Evolutionary conservation across 2,888 invertebrate genomes (phyloP).

Genomic region (Xylocampa areola): DNA sequence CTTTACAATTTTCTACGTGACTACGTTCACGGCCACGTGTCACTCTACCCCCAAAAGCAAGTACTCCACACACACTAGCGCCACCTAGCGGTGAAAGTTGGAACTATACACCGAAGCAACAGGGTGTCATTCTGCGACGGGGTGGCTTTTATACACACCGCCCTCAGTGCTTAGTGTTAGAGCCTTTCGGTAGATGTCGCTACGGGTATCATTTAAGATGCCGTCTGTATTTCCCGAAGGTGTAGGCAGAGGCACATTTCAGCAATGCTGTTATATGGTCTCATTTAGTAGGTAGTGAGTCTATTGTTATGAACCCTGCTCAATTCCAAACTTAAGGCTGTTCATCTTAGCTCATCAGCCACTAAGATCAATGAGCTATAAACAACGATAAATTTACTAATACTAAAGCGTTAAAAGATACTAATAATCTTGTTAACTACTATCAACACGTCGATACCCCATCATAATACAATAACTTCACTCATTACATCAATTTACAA

Average conservation of each 20-base stretch:
- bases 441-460: slow-evolving; percentile 15
- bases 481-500: slow-evolving; percentile 20
- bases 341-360: no score
- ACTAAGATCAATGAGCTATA: no score
- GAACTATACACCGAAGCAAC: slow-evolving; percentile 31
- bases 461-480: slow-evolving; percentile 39
- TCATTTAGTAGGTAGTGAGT: no score
- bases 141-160: slow-evolving; percentile 5
- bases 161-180: slow-evolving; percentile 20
- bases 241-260: no score
- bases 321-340: no score
- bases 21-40: slow-evolving; percentile 36
- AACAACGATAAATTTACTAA: slow-evolving; percentile 5
- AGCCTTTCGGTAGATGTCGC: slow-evolving; percentile 57
- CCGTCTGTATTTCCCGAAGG: no score
- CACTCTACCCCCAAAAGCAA: background rate
- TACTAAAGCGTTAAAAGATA: slow-evolving; percentile 10
- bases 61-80: background rate
- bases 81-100: slow-evolving; percentile 39
- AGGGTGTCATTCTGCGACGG: slow-evolving; percentile 13
- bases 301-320: no score
- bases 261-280: no score
- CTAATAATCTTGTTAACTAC: slow-evolving; percentile 9
- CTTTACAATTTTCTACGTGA: slow-evolving; percentile 47
- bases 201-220: slow-evolving; percentile 1